Evolutionary conservation across 2,888 invertebrate species (phyloP), one percentile per base, ranked within the genome.

Genomic region (Tetragnatha montana): DNA sequence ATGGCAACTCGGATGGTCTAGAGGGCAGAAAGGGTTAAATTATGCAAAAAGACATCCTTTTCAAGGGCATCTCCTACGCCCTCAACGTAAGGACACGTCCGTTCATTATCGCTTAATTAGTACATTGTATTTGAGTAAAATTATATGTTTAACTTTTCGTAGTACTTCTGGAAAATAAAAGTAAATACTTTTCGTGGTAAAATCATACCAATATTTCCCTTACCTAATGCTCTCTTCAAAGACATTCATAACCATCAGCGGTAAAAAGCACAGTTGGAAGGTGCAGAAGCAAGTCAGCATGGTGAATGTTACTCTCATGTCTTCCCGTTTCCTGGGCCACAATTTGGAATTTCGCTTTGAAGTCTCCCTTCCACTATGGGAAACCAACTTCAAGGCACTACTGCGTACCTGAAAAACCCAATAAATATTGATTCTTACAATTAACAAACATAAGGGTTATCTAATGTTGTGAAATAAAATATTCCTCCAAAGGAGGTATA

Each of bases 271-370:
- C 76, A 96, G 94, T 2, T 97, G 94, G 94, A 98, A 98, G 93
- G 97, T 96, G 49, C 96, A 94, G 94, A 98, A 98, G 93, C 98
- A 98, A 76, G 96, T 95, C 91, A 97, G 94, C 97, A 98, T 98
- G 92, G 98, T 95, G 83, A 96, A 95, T 0, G 98, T 98, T 74
- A 98, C 95, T 73, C 97, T 95, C 17, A 96, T 95, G 93, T 97
- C 97, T 19, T 91, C 91, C 17, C 80, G 82, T 35, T 91, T 91
- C 21, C 91, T 88, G 22, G 92, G 92, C 47, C 91, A 87, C 51
- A 91, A 14, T 21, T 85, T 81, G 19, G 89, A 83, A 21, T 70
- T 81, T 19, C 87, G 83, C 21, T 91, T 91, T 6, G 71, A 49
- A 12, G 70, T 60, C 8, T 60, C 95, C 1, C 49, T 49, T 8